Base-by-base conservation (phyloP, 2,888 invertebrate genomes). In the Monopis laevigella region DNA sequence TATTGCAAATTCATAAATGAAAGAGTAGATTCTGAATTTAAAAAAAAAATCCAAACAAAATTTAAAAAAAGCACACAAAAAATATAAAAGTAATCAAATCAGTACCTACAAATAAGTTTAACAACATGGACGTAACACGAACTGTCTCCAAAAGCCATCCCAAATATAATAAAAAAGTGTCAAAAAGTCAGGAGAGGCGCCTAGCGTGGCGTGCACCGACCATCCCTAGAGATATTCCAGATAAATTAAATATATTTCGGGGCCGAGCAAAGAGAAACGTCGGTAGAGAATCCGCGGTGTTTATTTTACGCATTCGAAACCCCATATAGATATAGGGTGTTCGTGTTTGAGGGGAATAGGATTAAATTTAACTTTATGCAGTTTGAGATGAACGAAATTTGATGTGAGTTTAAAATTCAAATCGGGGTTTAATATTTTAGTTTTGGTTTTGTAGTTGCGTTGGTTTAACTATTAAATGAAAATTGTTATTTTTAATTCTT, bases 131-230 rank as follows among this genome's bases (percentile, higher is more conserved):
- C n/a, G n/a, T n/a, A n/a, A 21, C n/a, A 11, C 7, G 11, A 29
- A 11, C 29, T 10, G 29, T 29, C 29, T 29, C 29, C 29, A 11
- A 11, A 11, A 29, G 29, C 5, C 29, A 29, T 29, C 7, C 7
- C 5, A 29, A 29, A 29, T 10, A 29, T 29, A 29, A 29, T 29
- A 29, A 29, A 29, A 29, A 29, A 29, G 11, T 29, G 29, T 29
- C 29, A 29, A 29, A 29, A 29, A 10, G 11, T 11, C 29, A 11
- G 12, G n/a, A 11, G 29, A 29, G 5, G 29, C 29, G 29, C n/a
- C 24, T 7, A 21, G 29, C 29, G 29, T 29, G 7, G n/a, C 29
- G 29, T 11, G 29, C n/a, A 11, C 7, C 29, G 11, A 4, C 12
- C 4, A 21, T 21, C 24, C 8, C 24, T 21, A 7, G 24, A 21